Evolutionary conservation across 2,113 vertebrate species (phyloP).

Genomic region (Tachycineta bicolor): DNA sequence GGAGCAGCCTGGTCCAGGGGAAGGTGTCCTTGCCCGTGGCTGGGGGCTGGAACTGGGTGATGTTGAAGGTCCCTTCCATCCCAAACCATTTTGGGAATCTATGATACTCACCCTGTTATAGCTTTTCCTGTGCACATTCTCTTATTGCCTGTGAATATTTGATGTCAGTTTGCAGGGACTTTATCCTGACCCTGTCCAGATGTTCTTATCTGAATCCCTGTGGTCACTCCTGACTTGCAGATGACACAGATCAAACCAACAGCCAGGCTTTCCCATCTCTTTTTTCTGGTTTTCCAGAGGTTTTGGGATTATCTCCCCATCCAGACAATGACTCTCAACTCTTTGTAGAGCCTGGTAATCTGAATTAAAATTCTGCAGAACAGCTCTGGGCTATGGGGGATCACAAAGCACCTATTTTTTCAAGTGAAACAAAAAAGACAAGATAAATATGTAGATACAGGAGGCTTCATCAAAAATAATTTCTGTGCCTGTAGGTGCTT

Average conservation of each 20-base stretch:
- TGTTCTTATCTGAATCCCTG: neutral
- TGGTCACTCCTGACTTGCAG: neutral
- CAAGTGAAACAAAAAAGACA: neutral
- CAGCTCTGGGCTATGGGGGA: neutral
- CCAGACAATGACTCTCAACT: neutral
- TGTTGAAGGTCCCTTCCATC: neutral
- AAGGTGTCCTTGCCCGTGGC: neutral
- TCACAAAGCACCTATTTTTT: neutral
- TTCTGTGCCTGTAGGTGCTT: neutral
- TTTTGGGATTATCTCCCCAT: neutral
- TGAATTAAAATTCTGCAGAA: neutral
- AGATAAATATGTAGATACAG: neutral
- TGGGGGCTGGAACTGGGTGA: neutral
- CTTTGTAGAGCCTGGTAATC: neutral
- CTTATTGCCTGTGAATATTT: neutral
- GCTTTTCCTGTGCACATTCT: neutral
- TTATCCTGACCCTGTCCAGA: neutral
- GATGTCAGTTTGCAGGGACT: neutral
- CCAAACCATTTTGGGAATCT: neutral
- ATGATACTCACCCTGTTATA: rapidly evolving
- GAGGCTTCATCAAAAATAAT: neutral
- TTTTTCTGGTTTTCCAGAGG: neutral
- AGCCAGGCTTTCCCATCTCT: neutral
- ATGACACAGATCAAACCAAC: neutral
- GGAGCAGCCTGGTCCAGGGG: neutral